Percentiles rank a stretch among this genome's conserved stretches.
phyloP scores from a whole-genome alignment of 2,797 vertebrate genomes.

The Amblyopsis hoosieri region DNA sequence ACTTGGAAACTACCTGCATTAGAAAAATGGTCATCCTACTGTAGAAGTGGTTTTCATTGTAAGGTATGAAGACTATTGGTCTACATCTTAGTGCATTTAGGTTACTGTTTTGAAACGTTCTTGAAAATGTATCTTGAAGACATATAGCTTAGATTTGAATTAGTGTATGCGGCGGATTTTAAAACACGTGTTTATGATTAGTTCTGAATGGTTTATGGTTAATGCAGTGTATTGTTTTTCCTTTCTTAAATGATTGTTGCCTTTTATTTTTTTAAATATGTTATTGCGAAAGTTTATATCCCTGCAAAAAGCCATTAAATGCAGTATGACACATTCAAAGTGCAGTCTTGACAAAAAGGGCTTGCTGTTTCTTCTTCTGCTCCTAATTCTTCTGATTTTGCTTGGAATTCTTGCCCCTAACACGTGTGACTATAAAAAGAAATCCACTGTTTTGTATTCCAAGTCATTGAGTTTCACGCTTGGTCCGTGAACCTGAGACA shows the following conservation, averaged over 20 bases:
- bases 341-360: constrained; percentile 7
- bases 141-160: too few species aligned
- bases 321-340: background rate
- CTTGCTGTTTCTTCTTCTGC: constrained; percentile 11
- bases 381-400: constrained; percentile 7
- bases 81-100: background rate
- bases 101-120: too few species aligned
- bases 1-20: constrained; percentile 33
- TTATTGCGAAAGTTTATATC: constrained; percentile 17
- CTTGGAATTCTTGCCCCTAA: constrained; percentile 34
- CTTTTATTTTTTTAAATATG: too few species aligned
- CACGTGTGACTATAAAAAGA: constrained; percentile 56
- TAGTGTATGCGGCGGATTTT: background rate
- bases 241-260: too few species aligned
- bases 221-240: constrained; percentile 1
- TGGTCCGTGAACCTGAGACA: constrained; percentile 57
- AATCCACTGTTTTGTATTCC: constrained; percentile 51
- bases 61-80: constrained; percentile 2
- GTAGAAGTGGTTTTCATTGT: constrained; percentile 21
- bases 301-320: constrained; percentile 17
- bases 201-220: constrained; percentile 21
- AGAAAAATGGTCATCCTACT: constrained; percentile 45
- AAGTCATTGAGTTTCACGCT: constrained; percentile 63
- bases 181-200: constrained; percentile 1
- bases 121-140: background rate